A percentile compares a stretch with the other conserved stretches of the same genome.
Evolutionary conservation across 2,888 invertebrate species (phyloP).

Genomic region (Argyresthia goedartella): DNA sequence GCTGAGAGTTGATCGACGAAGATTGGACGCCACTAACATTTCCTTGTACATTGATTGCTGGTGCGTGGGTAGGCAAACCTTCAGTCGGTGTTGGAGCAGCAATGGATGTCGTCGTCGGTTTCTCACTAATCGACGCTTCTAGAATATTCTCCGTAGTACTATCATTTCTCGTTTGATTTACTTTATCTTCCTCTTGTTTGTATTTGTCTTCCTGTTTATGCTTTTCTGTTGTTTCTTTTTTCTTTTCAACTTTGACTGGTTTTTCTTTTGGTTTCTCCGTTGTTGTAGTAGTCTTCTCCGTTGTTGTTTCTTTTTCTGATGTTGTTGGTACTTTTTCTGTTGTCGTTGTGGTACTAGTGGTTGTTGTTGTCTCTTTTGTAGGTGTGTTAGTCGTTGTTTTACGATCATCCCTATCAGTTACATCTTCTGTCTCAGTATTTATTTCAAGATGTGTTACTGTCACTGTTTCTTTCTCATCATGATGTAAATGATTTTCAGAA

Average conservation of each 20-base stretch:
- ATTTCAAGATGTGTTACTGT: conserved; percentile 29
- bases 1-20: conserved; percentile 43
- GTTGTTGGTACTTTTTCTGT: conserved; percentile 21
- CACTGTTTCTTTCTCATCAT: conserved; percentile 28
- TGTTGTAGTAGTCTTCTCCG: conserved; percentile 5
- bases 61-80: conserved; percentile 30
- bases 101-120: conserved; percentile 18
- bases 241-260: conserved; percentile 40
- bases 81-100: conserved; percentile 48
- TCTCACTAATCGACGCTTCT: conserved; percentile 40
- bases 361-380: conserved; percentile 23
- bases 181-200: conserved; percentile 32
- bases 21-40: conserved; percentile 27
- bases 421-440: conserved; percentile 33
- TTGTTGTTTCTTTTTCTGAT: conserved; percentile 12
- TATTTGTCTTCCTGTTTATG: conserved; percentile 35
- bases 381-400: conserved; percentile 21
- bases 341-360: conserved; percentile 26
- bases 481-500: conserved; percentile 41
- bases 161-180: conserved; percentile 31
- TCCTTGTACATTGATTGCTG: conserved; percentile 20
- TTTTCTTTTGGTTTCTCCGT: conserved; percentile 18
- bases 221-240: conserved; percentile 46
- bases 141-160: conserved; percentile 34
- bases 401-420: conserved; percentile 7